These are phyloP conservation scores for Theodoxus fluviatilis DNA, from an alignment of 2,888 invertebrate species.

Conservation along the genomic window DNA sequence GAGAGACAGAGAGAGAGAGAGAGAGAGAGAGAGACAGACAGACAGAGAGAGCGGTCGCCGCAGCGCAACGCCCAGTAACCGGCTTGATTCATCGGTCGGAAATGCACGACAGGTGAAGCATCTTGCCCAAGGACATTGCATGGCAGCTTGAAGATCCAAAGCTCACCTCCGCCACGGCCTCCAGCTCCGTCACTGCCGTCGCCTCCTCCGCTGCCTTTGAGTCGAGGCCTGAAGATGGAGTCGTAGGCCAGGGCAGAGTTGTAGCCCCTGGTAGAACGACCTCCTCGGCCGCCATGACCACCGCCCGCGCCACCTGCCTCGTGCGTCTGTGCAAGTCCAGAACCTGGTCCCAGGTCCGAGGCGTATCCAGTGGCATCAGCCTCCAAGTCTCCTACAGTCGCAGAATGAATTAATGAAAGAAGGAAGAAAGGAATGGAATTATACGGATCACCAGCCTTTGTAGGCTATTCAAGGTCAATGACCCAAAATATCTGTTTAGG, in stretches of 20 bases:
- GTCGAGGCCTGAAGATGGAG: conserved; percentile 40
- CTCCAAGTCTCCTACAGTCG: conserved; percentile 49
- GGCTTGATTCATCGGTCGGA: too few relatives aligned
- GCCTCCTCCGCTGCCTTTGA: conserved; percentile 51
- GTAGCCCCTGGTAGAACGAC: conserved; percentile 40
- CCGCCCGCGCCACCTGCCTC: conserved; percentile 43
- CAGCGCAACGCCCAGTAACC: too few relatives aligned
- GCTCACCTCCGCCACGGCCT: conserved; percentile 49
- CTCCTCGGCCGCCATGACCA: conserved; percentile 53
- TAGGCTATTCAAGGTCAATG: too few relatives aligned
- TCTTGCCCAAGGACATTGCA: too few relatives aligned
- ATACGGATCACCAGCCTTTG: too few relatives aligned
- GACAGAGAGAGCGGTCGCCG: too few relatives aligned
- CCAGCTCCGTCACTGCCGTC: conserved; percentile 32
- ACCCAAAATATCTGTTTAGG: background rate
- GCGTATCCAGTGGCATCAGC: conserved; percentile 46
- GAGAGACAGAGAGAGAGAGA: too few relatives aligned
- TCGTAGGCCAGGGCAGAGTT: conserved; percentile 43
- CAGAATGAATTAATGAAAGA: background rate
- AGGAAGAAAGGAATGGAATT: too few relatives aligned
- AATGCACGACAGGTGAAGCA: too few relatives aligned
- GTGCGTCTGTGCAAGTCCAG: conserved; percentile 34
- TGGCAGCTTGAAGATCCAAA: too few relatives aligned
- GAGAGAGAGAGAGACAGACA: too few relatives aligned
- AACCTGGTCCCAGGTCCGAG: conserved; percentile 40